phyloP scores from a whole-genome alignment of 2,888 invertebrate genomes.

The Notodonta dromedarius region DNA sequence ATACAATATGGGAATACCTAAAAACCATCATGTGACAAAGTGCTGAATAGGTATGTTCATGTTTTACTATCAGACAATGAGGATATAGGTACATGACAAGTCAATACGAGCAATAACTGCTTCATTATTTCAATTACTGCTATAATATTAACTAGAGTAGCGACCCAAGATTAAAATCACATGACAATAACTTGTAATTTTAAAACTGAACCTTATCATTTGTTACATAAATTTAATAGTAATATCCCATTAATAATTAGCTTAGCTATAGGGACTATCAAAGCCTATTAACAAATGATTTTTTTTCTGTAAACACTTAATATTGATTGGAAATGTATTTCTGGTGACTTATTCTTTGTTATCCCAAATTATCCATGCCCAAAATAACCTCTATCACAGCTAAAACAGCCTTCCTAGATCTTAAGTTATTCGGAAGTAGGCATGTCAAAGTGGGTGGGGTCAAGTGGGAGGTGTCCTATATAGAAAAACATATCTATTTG shows the following conservation, averaged over 20 bases:
- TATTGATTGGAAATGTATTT: background rate
- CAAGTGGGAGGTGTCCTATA: background rate
- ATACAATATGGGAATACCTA: background rate
- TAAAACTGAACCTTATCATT: background rate
- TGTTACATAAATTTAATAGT: background rate
- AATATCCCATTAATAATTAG: background rate
- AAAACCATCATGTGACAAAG: too few relatives aligned
- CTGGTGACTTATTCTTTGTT: background rate
- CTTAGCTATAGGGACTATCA: too few relatives aligned
- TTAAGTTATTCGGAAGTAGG: background rate
- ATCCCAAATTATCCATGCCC: background rate
- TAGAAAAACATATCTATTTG: background rate
- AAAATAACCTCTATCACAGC: background rate
- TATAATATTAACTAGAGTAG: background rate
- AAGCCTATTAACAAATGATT: too few relatives aligned
- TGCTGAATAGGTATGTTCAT: too few relatives aligned
- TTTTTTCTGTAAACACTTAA: too few relatives aligned
- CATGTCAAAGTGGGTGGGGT: constrained; percentile 5
- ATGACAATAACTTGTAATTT: constrained; percentile 21
- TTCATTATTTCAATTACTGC: too few relatives aligned
- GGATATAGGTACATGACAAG: too few relatives aligned
- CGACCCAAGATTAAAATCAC: constrained; percentile 21
- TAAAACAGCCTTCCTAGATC: background rate
- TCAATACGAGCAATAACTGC: too few relatives aligned
- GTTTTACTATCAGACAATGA: too few relatives aligned